phyloP scores from a whole-genome alignment of 2,113 vertebrate species.

The Lota lota region DNA sequence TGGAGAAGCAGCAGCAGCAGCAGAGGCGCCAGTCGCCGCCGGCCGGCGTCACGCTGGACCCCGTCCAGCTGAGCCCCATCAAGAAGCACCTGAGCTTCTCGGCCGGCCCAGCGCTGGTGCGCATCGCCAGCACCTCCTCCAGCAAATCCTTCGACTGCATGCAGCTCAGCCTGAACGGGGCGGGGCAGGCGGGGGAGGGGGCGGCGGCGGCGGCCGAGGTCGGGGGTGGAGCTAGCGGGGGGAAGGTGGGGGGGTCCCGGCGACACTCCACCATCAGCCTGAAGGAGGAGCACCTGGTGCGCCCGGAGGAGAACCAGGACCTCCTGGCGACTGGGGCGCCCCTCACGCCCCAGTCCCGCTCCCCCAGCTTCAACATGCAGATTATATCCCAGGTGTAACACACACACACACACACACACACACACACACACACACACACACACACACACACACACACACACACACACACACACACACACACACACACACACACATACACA shows the following conservation, averaged over 20 bases:
- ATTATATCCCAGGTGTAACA: conserved; percentile 96
- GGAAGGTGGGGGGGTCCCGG: conserved; percentile 72
- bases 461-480: conserved; percentile 10
- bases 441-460: conserved; percentile 15
- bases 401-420: conserved; percentile 29
- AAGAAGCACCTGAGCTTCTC: conserved; percentile 92
- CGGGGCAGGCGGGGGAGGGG: conserved; percentile 66
- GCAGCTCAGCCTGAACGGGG: conserved; percentile 86
- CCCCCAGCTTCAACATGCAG: conserved; percentile 99
- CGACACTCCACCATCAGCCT: conserved; percentile 92
- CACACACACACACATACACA: conserved; percentile 8
- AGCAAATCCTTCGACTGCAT: conserved; percentile 95
- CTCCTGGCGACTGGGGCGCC: conserved; percentile 84
- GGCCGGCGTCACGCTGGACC: conserved; percentile 73
- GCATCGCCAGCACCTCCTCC: conserved; percentile 95
- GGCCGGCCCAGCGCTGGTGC: conserved; percentile 79
- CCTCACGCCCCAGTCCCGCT: conserved; percentile 93
- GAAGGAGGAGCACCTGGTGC: conserved; percentile 88
- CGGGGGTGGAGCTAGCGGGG: conserved; percentile 66
- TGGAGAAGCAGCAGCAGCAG: conserved; percentile 68
- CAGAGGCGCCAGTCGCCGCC: conserved; percentile 60
- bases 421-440: conserved; percentile 32
- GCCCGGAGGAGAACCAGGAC: conserved; percentile 81
- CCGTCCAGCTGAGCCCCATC: conserved; percentile 85
- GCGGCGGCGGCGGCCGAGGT: conserved; percentile 75